Base-by-base conservation (phyloP, 2,797 vertebrate species). In the Anguilla pacifica region DNA sequence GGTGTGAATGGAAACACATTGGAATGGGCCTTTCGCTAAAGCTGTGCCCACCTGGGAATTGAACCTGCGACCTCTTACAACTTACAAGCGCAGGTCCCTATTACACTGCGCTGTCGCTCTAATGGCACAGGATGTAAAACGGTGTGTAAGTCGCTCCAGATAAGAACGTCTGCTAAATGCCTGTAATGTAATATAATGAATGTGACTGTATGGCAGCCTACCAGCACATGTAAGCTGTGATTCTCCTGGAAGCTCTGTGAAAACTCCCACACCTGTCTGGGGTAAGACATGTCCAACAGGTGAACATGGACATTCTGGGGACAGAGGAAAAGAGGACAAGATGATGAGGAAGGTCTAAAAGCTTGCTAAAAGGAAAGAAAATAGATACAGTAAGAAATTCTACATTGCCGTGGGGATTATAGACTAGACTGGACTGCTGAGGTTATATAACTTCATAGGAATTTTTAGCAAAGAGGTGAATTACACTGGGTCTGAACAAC, bases 201-300 rank as follows among this genome's bases (percentile, higher is more conserved):
- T 72, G 35, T 49, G 35, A 46, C 0, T 1, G 9, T 17, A 7
- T 6, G 28, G 1, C 49, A 46, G 83, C 94, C 92, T 91, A 98
- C 97, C 95, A 97, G 91, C 28, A 98, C 96, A 43, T 97, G 88
- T 0, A 98, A 88, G 46, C 89, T 89, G 94, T 97, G 93, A 79
- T 93, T 93, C 22, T 95, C 92, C 28, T 87, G 94, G 91, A 98
- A 98, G 89, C 88, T 95, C 91, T 95, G 95, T 13, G 94, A 95
- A 91, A 97, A 98, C 85, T 96, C 95, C 97, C 96, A 98, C 83
- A 98, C 95, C 89, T 96, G 94, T 88, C 92, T 96, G 1, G 95
- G 94, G 59, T 93, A 94, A 86, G 97, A 97, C 92, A 99, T 94
- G 93, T 97, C 97, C 88, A 97, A 91, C 43, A 97, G 88, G 86